Evolutionary conservation across 2,888 invertebrate species (phyloP).

Genomic region (Strigamia transsilvanica): DNA sequence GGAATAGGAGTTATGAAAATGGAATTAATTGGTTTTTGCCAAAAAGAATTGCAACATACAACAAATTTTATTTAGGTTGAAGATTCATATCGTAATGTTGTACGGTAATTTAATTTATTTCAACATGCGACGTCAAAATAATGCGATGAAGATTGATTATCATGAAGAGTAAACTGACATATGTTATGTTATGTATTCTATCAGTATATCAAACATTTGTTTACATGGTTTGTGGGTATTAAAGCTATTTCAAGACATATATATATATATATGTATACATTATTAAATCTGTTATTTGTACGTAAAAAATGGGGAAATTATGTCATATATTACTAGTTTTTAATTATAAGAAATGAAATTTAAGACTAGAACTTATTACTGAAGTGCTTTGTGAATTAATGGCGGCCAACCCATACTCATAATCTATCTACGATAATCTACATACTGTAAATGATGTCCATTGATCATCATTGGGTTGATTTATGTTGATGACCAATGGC

Average conservation of each 20-base stretch:
- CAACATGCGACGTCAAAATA: not conserved
- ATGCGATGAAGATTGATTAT: not conserved
- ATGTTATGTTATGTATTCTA: not conserved
- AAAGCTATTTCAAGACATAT: too few species aligned
- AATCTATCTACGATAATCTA: not conserved
- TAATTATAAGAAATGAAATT: not conserved
- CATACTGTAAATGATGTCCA: not conserved
- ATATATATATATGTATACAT: too few species aligned
- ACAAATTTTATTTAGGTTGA: not conserved
- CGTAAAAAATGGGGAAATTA: too few species aligned
- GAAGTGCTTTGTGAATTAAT: not conserved
- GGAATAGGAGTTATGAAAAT: too few species aligned
- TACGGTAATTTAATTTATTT: not conserved
- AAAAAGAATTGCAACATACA: too few species aligned
- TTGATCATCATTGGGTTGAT: constrained; percentile 26
- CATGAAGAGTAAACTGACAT: not conserved
- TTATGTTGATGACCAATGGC: constrained; percentile 21
- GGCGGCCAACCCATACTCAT: not conserved
- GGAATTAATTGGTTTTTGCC: too few species aligned
- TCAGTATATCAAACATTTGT: too few species aligned
- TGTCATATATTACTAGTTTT: too few species aligned
- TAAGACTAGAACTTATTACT: not conserved
- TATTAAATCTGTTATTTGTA: too few species aligned
- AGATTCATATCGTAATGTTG: not conserved
- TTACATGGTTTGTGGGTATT: too few species aligned